phyloP scores from a whole-genome alignment of 2,797 vertebrate genomes.

The Adelosebastes latens region DNA sequence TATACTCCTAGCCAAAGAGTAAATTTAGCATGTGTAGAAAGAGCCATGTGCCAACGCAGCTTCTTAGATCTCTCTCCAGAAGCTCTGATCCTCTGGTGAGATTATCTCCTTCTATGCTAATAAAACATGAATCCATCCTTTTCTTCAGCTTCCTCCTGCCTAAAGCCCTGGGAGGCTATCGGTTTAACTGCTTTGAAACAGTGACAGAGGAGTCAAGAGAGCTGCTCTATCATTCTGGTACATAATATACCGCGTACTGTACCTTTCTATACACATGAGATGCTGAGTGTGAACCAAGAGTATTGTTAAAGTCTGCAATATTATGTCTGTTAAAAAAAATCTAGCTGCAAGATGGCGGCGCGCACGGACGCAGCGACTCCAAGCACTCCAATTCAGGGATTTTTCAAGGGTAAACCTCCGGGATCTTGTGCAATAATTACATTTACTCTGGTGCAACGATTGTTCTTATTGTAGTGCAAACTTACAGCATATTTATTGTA shows the following conservation, averaged over 20 bases:
- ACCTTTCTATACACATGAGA: background rate
- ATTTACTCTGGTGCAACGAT: background rate
- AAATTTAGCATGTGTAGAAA: conserved; percentile 33
- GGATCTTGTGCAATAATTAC: background rate
- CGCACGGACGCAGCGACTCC: fast-evolving
- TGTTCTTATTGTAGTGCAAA: too few species aligned
- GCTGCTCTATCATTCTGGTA: background rate
- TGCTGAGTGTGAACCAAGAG: background rate
- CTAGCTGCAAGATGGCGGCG: background rate
- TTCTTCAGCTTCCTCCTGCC: conserved; percentile 26
- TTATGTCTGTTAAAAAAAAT: background rate
- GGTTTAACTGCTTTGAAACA: conserved; percentile 15
- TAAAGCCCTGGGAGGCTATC: background rate
- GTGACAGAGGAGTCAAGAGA: conserved; percentile 1
- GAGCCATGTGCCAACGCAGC: conserved; percentile 20
- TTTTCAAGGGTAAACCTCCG: background rate
- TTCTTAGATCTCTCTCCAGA: conserved; percentile 53
- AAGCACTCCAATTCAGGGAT: background rate
- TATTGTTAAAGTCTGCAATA: background rate
- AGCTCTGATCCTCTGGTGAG: conserved; percentile 44
- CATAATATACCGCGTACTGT: background rate
- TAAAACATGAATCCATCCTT: conserved; percentile 52
- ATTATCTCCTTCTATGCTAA: conserved; percentile 49
- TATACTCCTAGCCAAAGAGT: conserved; percentile 20
- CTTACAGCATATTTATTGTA: too few species aligned